phyloP scores from a whole-genome alignment of 2,113 vertebrate species.

The Stigmatopora argus region DNA sequence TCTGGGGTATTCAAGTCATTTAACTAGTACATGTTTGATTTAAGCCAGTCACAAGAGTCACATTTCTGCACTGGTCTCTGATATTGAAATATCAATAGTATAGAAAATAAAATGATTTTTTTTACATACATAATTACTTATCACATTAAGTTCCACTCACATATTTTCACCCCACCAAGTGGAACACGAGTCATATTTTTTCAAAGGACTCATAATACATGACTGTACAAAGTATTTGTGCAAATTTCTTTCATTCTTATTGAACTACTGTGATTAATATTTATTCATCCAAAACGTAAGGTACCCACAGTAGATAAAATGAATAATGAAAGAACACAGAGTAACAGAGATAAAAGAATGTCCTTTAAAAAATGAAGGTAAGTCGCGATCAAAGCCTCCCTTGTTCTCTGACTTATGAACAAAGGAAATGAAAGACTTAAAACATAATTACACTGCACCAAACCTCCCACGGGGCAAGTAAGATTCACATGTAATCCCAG shows the following conservation, averaged over 20 bases:
- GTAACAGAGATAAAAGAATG: conserved; percentile 18
- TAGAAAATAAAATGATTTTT: too few relatives aligned
- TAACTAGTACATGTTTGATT: too few relatives aligned
- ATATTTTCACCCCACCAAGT: too few relatives aligned
- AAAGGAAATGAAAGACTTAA: conserved; percentile 36
- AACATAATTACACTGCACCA: conserved; percentile 38
- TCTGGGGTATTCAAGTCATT: too few relatives aligned
- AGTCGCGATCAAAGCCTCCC: conserved; percentile 38
- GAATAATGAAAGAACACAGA: conserved; percentile 28
- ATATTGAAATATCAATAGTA: too few relatives aligned
- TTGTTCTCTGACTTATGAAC: conserved; percentile 26
- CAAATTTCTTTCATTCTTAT: conserved; percentile 1
- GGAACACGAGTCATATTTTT: background rate
- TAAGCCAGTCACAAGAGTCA: too few relatives aligned
- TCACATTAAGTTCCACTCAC: too few relatives aligned
- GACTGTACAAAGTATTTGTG: conserved; percentile 1
- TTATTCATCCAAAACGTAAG: background rate
- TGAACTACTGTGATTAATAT: conserved; percentile 3
- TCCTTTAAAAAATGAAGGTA: conserved; percentile 45
- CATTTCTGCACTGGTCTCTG: too few relatives aligned
- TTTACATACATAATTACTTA: too few relatives aligned
- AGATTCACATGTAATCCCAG: conserved; percentile 35
- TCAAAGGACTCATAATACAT: conserved; percentile 1
- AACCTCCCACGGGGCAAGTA: conserved; percentile 9
- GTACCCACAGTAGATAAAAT: conserved; percentile 10